Evolutionary conservation across 2,797 vertebrate species (phyloP), one percentile per base, ranked within the genome.

Genomic region (Anniella stebbinsi): DNA sequence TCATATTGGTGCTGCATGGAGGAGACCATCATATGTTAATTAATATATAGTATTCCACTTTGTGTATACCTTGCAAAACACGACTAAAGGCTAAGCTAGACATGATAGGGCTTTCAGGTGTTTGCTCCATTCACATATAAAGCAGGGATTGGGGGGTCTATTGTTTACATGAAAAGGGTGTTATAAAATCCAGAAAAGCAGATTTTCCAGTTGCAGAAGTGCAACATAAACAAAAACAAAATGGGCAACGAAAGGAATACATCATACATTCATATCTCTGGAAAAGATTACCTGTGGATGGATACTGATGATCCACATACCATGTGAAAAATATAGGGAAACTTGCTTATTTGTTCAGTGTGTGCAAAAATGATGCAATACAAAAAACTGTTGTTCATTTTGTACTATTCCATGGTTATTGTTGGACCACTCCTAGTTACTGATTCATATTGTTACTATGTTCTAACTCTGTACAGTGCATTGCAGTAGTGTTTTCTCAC

Each of bases 1-100:
- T 99, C 99, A 95, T 99, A 99, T 80, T 99, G 98, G 81, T 94
- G 97, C 99, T 99, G 91, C 36, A 85, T 92, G 57, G 38, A 96
- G 94, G 78, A 91, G 60, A 92, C 92, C 76, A 38, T 4, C 2
- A 91, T n/a, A 38, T 66, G 87, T 87, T 84, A 51, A 21, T 72
- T 72, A 45, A 83, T 1, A 77, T 51, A 21, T 60, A 72, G 10
- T 78, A 72, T 60, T 70, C 51, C 25, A 81, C 18, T 33, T 70
- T 51, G 41, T 84, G 8, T 70, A 23, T 51, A 83, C 4, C 4
- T 84, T 87, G 25, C 48, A 36, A 69, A 11, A 80, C 8, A 88
- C 72, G 8, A 18, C 33, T 81, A 63, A 63, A 15, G 60, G 60
- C 80, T 25, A 13, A 82, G 38, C n/a, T 82, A 28, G 38, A 63